A percentile compares a stretch with the other conserved stretches of the same genome.
These are phyloP conservation scores for Acromyrmex echinatior DNA, from an alignment of 1,140 invertebrate species.

Conservation along the genomic window DNA sequence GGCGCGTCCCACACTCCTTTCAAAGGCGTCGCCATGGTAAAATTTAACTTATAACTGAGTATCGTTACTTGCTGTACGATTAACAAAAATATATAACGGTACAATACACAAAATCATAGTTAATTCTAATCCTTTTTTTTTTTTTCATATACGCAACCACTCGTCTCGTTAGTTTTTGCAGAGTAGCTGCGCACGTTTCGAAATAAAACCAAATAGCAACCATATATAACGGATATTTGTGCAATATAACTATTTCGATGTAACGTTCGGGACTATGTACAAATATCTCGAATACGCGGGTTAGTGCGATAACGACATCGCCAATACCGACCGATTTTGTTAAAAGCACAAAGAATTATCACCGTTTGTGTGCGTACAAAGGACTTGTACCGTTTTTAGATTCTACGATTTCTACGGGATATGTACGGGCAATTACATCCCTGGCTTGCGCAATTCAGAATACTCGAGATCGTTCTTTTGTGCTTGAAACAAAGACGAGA, in stretches of 20 bases:
- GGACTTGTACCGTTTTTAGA: constrained; percentile 46
- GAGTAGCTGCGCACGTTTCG: constrained; percentile 1
- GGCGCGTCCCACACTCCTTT: constrained; percentile 29
- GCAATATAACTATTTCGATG: constrained; percentile 23
- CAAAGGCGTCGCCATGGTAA: constrained; percentile 25
- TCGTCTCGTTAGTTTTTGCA: constrained; percentile 38
- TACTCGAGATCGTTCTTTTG: constrained; percentile 63
- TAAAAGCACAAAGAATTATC: constrained; percentile 40
- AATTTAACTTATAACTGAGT: constrained; percentile 19
- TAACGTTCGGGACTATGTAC: constrained; percentile 13
- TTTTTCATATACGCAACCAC: neutral
- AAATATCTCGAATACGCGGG: constrained; percentile 3
- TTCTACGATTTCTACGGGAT: constrained; percentile 52
- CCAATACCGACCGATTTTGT: constrained; percentile 40
- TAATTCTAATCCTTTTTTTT: constrained; percentile 43
- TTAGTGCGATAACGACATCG: constrained; percentile 17
- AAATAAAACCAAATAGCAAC: constrained; percentile 31
- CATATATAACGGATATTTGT: constrained; percentile 28
- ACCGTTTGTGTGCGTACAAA: constrained; percentile 25
- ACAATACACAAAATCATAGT: constrained; percentile 15
- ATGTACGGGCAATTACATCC: constrained; percentile 63
- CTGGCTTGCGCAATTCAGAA: constrained; percentile 51
- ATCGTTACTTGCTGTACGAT: neutral
- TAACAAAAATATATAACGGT: constrained; percentile 22
- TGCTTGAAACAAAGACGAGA: constrained; percentile 61